Conservation (phyloP, 2,797 vertebrate genomes). For the Nothura maculosa region DNA sequence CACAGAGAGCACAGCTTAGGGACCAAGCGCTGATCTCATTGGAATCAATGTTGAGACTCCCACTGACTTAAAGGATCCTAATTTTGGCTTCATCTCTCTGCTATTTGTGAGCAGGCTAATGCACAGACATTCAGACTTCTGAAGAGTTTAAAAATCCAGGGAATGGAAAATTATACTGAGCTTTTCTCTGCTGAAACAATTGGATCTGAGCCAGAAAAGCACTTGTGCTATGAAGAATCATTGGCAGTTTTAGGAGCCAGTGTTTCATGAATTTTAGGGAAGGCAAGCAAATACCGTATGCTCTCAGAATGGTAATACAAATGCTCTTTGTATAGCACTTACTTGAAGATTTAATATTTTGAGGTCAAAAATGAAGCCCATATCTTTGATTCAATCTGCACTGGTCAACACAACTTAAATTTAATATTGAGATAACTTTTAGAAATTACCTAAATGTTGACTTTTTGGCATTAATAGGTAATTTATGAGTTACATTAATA, state of each 20-base stretch:
- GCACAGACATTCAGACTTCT: neutral
- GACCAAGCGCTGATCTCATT: neutral
- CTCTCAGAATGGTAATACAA: neutral
- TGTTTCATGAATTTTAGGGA: neutral
- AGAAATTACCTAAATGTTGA: neutral
- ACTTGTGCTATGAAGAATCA: neutral
- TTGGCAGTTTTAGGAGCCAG: neutral
- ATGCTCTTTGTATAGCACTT: neutral
- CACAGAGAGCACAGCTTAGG: neutral
- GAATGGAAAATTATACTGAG: neutral
- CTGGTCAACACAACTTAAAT: neutral
- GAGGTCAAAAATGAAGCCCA: neutral
- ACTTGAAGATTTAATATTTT: neutral
- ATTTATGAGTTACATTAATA: neutral
- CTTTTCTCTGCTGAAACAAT: neutral
- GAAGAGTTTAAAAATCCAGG: neutral
- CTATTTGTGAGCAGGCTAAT: neutral
- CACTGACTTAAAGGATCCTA: neutral
- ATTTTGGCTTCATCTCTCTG: neutral
- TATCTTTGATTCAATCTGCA: neutral
- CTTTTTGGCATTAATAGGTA: neutral
- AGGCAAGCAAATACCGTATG: neutral
- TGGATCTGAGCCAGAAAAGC: constrained; percentile 5
- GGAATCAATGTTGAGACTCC: neutral
- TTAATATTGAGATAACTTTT: neutral